Evolutionary conservation across 2,888 invertebrate species (phyloP), one percentile per base, ranked within the genome.

Genomic region (Oligia fasciuncula): DNA sequence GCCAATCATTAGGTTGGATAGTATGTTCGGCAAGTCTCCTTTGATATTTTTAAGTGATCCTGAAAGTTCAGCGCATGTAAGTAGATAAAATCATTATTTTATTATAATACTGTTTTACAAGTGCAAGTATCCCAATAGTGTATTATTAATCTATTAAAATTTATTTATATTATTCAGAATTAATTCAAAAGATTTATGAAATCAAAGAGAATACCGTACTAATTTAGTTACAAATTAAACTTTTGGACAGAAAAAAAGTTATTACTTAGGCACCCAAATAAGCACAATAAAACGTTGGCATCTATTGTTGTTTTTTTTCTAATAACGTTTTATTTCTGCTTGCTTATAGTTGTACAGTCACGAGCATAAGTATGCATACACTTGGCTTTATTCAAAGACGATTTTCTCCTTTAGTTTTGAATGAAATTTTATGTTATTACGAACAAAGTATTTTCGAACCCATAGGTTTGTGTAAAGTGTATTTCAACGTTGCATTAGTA

Each of bases 41-140:
- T 5, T 83, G 67, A 0, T 85, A 9, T 63, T 79, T 14, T 13
- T 85, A 60, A 63, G 72, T n/a, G 85, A 85, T 70, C 86, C 85
- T 71, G 85, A 85, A 60, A 70, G 66, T 43, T 13, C 62, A 43
- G 76, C 78, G 14, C 49, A 70, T 19, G 85, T 86, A 77, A 83
- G 83, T 85, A 40, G 6, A 5, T 6, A 1, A 40, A 0, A 14
- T 1, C 23, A 17, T 49, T 66, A 54, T 54, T 19, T 43, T 14
- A 23, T 14, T 4, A 14, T 23, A 23, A 23, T 14, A 23, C 2
- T 40, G 11, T 40, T 23, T 23, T 40, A 40, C 6, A 60, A 60
- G 11, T n/a, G 23, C 60, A 60, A 60, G 1, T 11, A n/a, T 60
- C 11, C 4, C n/a, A 60, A 60, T 49, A 49, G 49, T 13, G 46